Evolutionary conservation across 2,113 vertebrate species (phyloP).

Genomic region (Dermatemys mawii): DNA sequence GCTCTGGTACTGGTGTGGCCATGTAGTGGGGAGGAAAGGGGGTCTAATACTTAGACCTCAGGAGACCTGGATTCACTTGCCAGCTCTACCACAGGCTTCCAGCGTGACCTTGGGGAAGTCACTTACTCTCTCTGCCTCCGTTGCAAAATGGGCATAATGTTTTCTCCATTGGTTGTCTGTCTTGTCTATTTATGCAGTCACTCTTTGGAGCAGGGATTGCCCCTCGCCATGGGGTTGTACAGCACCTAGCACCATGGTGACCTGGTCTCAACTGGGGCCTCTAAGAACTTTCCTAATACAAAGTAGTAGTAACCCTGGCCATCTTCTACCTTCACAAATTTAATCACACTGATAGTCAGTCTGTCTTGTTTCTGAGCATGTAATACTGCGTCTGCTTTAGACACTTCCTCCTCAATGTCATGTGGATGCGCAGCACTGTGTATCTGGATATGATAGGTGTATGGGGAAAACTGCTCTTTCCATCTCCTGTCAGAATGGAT

Average conservation of each 20-base stretch:
- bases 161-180: background rate
- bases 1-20: background rate
- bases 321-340: background rate
- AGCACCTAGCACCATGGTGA: background rate
- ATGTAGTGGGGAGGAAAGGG: background rate
- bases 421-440: background rate
- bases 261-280: background rate
- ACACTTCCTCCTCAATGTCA: background rate
- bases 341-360: background rate
- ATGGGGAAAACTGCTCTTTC: background rate
- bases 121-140: background rate
- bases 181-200: background rate
- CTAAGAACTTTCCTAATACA: background rate
- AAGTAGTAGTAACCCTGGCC: background rate
- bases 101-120: background rate
- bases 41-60: accelerated
- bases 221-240: background rate
- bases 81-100: background rate
- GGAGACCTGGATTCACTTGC: background rate
- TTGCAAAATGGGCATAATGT: background rate
- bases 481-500: background rate
- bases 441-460: background rate
- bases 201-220: background rate
- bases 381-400: background rate
- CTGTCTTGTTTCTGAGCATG: background rate